A percentile compares a stretch with the other conserved stretches of the same genome.
Evolutionary conservation across 2,888 invertebrate species (phyloP).

Genomic region (Hypena proboscidalis): DNA sequence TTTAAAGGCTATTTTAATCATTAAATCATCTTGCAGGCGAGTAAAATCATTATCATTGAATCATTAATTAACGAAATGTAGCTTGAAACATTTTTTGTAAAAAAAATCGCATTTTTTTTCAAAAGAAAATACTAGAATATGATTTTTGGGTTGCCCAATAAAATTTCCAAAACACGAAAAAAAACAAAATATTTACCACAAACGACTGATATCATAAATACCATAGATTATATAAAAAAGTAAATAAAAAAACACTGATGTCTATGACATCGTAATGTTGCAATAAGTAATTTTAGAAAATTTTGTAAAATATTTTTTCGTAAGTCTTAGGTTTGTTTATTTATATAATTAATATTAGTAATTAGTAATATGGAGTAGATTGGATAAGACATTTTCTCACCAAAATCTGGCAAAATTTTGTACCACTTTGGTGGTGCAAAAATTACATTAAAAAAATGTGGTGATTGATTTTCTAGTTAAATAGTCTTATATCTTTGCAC

Average conservation of each 20-base stretch:
- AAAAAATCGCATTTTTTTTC: constrained; percentile 10
- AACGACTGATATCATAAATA: constrained; percentile 60
- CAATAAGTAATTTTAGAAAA: constrained; percentile 69
- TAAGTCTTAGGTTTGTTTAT: constrained; percentile 29
- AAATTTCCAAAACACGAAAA: constrained; percentile 33
- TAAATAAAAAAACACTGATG: constrained; percentile 52
- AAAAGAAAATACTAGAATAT: constrained; percentile 11
- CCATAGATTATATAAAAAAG: constrained; percentile 44
- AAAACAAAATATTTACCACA: constrained; percentile 45
- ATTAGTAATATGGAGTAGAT: too few species aligned
- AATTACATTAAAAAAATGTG: too few species aligned
- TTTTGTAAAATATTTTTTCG: constrained; percentile 63
- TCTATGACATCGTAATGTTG: constrained; percentile 67
- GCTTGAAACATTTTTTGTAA: constrained; percentile 12
- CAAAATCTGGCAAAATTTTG: too few species aligned
- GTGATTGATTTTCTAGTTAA: too few species aligned
- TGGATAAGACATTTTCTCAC: too few species aligned
- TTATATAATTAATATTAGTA: constrained; percentile 28
- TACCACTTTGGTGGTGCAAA: too few species aligned
- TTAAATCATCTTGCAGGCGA: neutral
- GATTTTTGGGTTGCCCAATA: constrained; percentile 27
- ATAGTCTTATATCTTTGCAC: too few species aligned
- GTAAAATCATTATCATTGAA: neutral
- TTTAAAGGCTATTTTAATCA: neutral
- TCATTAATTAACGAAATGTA: neutral